A percentile compares a stretch with the other conserved stretches of the same genome.
Evolutionary conservation across 2,888 invertebrate species (phyloP).

Genomic region (Callyntrura sp.): DNA sequence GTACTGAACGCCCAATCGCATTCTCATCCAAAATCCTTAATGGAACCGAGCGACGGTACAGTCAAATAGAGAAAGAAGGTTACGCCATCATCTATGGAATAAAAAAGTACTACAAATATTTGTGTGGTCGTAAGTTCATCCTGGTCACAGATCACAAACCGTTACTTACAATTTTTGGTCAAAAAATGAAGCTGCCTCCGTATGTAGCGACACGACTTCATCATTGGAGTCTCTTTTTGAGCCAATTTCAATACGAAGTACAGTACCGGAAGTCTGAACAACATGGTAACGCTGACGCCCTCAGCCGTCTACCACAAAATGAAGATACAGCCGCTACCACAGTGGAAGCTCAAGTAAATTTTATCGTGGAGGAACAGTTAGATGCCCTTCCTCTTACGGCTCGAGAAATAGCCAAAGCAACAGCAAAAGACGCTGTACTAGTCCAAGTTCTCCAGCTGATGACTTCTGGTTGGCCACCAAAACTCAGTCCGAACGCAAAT

Average conservation of each 20-base stretch:
- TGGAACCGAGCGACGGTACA: slow-evolving; percentile 55
- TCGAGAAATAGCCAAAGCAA: not conserved
- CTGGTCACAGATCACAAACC: slow-evolving; percentile 70
- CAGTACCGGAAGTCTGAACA: slow-evolving; percentile 25
- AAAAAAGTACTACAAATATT: slow-evolving; percentile 56
- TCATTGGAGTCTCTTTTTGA: slow-evolving; percentile 23
- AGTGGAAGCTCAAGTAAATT: not conserved
- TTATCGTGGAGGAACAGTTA: slow-evolving; percentile 5
- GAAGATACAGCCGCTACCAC: too few relatives aligned
- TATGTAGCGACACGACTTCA: slow-evolving; percentile 41
- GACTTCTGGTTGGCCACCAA: slow-evolving; percentile 39
- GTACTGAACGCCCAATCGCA: slow-evolving; percentile 72
- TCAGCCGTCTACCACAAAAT: not conserved
- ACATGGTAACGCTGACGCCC: slow-evolving; percentile 13
- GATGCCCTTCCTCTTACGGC: slow-evolving; percentile 46
- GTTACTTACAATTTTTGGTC: slow-evolving; percentile 57
- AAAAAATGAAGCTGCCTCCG: too few relatives aligned
- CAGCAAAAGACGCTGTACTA: too few relatives aligned
- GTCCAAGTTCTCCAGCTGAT: not conserved
- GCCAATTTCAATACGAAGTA: slow-evolving; percentile 34
- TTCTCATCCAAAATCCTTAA: slow-evolving; percentile 44
- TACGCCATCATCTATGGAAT: slow-evolving; percentile 58
- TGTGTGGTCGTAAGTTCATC: slow-evolving; percentile 59
- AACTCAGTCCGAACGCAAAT: slow-evolving; percentile 33
- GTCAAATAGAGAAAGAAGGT: slow-evolving; percentile 67